These are phyloP conservation scores for Blastobasis lacticolella DNA, from an alignment of 2,888 invertebrate genomes.

Conservation along the genomic window DNA sequence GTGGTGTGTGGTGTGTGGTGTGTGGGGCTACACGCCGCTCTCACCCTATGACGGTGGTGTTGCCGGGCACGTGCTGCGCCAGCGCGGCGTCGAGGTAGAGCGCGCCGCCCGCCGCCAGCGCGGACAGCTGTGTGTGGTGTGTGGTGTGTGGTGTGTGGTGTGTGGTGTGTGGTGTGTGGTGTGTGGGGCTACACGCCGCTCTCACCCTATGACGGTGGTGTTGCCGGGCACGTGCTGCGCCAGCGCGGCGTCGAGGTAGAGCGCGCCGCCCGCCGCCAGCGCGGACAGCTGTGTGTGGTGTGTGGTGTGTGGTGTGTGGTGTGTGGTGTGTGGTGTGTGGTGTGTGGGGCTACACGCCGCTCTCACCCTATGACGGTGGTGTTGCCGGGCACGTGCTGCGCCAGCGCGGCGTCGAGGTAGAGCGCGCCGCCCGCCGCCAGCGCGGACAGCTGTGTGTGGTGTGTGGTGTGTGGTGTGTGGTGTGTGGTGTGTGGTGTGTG, in stretches of 20 bases:
- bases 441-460: constrained; percentile 38
- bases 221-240: constrained; percentile 74
- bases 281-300: constrained; percentile 38
- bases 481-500: neutral
- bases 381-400: constrained; percentile 73
- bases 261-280: constrained; percentile 27
- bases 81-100: constrained; percentile 71
- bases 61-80: constrained; percentile 73
- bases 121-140: constrained; percentile 36
- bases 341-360: constrained; percentile 14
- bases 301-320: neutral
- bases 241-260: constrained; percentile 71
- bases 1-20: neutral
- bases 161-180: neutral
- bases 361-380: constrained; percentile 69
- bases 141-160: neutral
- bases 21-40: constrained; percentile 24
- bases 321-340: neutral
- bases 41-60: constrained; percentile 69
- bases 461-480: neutral
- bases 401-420: constrained; percentile 71
- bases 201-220: constrained; percentile 68
- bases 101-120: constrained; percentile 27
- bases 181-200: constrained; percentile 15
- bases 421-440: constrained; percentile 33